Evolutionary conservation across 2,797 vertebrate genomes (phyloP), one percentile per base, ranked within the genome.

Genomic region (Enteromius trimaculatus): DNA sequence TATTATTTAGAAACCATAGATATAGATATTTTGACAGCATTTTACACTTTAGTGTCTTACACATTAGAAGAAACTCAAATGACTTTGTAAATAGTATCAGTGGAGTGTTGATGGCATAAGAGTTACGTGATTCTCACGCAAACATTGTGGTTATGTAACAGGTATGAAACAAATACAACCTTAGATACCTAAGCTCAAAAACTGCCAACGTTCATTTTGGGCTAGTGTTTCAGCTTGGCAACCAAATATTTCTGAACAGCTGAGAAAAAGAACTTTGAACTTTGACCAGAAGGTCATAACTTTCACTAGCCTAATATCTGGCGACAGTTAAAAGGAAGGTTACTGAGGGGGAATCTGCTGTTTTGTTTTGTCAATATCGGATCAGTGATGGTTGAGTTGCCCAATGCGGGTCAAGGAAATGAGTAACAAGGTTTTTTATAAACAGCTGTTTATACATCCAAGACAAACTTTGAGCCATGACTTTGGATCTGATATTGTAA

Each of bases 341-440:
- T 62, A 77, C 23, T 13, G 53, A 60, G 9, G 39, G 23, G 4
- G n/a, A 51, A 60, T 75, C 58, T 77, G 55, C 17, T 74, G 37
- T 82, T 65, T 76, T 80, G 77, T 51, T 80, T 69, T n/a, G 79
- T 80, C 72, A 85, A 75, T 84, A 82, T 85, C 84, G 51, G 34
- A 70, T 44, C 66, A 87, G 66, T 49, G 42, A 80, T 62, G 53
- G 55, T 72, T 78, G 44, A 79, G 82, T 87, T 84, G 65, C 70
- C 66, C 71, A 76, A 71, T 79, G 31, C 66, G 55, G 81, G 77
- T 82, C 84, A 85, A 84, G 71, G 71, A 76, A 44, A 79, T 49
- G 21, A 55, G 51, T 82, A 39, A 77, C 68, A 82, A 53, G 31
- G 29, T 44, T 47, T 47, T 79, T 51, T 60, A 58, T 77, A 77